Percentiles rank a stretch among this genome's conserved stretches.
Evolutionary conservation across 1,140 invertebrate species (phyloP).

Genomic region (Zaprionus ghesquierei): DNA sequence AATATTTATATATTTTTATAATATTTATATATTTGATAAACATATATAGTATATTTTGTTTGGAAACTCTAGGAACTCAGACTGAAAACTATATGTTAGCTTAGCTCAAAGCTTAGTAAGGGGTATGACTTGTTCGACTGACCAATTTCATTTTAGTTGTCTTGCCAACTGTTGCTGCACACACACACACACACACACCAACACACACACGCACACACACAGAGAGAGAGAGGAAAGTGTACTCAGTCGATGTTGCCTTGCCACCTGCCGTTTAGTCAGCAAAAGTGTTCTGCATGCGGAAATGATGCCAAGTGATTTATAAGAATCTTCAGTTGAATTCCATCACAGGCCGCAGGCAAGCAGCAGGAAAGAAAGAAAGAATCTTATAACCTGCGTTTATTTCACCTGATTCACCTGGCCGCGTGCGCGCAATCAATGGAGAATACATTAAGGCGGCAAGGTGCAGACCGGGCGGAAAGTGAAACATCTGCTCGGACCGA

Average conservation of each 20-base stretch:
- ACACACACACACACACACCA: neutral
- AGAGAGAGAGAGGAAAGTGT: no score
- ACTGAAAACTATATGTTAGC: neutral
- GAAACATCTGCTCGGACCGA: neutral
- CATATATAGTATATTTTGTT: neutral
- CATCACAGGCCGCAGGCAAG: neutral
- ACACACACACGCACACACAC: neutral
- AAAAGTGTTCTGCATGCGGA: neutral
- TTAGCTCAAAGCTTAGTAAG: neutral
- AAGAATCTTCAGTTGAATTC: neutral
- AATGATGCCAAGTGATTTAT: neutral
- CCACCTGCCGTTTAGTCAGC: neutral
- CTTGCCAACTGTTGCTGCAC: slow-evolving; percentile 3
- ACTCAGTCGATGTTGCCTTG: no score
- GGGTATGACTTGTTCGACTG: neutral
- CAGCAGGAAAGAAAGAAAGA: neutral
- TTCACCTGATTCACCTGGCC: neutral
- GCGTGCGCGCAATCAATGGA: neutral
- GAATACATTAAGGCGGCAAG: neutral
- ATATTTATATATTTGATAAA: neutral
- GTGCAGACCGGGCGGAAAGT: neutral
- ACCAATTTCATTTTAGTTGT: neutral
- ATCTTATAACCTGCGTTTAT: neutral
- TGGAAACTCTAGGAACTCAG: neutral
- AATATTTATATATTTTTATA: no score